Evolutionary conservation across 2,113 vertebrate species (phyloP).

Genomic region (Zosterops hypoxanthus): DNA sequence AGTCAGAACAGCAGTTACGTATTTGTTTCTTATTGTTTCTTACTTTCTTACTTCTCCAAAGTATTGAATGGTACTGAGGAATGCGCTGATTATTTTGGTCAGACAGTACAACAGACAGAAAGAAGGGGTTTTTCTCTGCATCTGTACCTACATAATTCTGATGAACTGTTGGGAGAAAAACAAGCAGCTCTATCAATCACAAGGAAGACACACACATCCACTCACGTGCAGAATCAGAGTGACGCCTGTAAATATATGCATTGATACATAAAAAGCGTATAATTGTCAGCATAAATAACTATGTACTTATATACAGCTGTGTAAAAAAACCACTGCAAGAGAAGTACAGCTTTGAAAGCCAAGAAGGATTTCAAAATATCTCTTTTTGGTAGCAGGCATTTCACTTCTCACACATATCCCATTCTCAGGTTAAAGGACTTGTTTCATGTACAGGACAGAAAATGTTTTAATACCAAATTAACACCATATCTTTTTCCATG

Average conservation of each 20-base stretch:
- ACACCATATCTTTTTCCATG: background rate
- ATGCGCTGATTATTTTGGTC: constrained; percentile 96
- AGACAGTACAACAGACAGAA: constrained; percentile 94
- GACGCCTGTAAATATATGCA: background rate
- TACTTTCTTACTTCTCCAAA: constrained; percentile 83
- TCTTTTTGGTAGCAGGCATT: background rate
- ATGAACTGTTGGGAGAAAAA: constrained; percentile 82
- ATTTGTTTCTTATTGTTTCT: constrained; percentile 82
- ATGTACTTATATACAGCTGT: background rate
- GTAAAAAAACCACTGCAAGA: background rate
- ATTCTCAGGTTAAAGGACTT: background rate
- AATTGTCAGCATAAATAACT: background rate
- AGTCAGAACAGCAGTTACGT: background rate
- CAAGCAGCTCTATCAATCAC: background rate
- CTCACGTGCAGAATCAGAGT: background rate
- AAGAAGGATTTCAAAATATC: background rate
- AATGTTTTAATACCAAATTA: background rate
- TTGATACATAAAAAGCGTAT: background rate
- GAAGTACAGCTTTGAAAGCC: background rate
- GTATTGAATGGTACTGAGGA: constrained; percentile 95
- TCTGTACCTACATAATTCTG: constrained; percentile 96
- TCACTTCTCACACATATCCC: background rate
- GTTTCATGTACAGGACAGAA: background rate
- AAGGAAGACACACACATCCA: background rate
- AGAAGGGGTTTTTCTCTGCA: constrained; percentile 95